Evolutionary conservation across 2,888 invertebrate genomes (phyloP).

Genomic region (Megastigmus dorsalis): DNA sequence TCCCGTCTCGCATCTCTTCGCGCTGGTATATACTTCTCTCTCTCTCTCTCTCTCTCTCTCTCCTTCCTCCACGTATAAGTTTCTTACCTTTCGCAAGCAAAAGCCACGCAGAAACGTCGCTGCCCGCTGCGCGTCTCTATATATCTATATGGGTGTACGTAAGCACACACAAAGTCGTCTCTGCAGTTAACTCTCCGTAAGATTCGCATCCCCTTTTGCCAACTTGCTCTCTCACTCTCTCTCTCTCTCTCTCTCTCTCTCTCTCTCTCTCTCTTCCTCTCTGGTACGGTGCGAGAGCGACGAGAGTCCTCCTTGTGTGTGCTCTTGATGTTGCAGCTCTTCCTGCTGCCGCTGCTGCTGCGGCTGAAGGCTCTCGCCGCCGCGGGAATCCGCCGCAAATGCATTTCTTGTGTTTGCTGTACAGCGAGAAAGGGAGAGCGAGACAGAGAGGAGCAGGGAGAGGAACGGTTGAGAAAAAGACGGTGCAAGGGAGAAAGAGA

Average conservation of each 20-base stretch:
- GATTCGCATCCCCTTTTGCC: conserved; percentile 57
- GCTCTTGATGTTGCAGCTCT: conserved; percentile 23
- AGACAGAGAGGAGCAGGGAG: not conserved
- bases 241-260: conserved; percentile 18
- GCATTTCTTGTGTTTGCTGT: conserved; percentile 72
- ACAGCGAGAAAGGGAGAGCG: not conserved
- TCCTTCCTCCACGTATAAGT: not conserved
- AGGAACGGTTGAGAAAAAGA: too few relatives aligned
- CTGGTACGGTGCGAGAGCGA: too few relatives aligned
- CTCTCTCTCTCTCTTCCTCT: not conserved
- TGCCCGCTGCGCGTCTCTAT: not conserved
- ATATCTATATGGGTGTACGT: not conserved
- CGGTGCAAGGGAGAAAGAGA: not conserved
- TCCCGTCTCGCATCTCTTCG: conserved; percentile 23
- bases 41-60: not conserved
- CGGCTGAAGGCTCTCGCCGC: conserved; percentile 51
- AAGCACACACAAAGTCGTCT: not conserved
- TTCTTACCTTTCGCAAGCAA: conserved; percentile 26
- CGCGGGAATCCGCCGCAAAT: conserved; percentile 66
- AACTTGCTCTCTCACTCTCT: conserved; percentile 24
- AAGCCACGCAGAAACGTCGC: conserved; percentile 11
- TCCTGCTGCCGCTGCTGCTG: conserved; percentile 33
- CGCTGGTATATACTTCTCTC: conserved; percentile 7
- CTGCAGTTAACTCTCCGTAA: conserved; percentile 4
- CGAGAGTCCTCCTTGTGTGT: conserved; percentile 13